These are phyloP conservation scores for Trididemnum clinides DNA, from an alignment of 23 tunicate species.

Conservation along the genomic window DNA sequence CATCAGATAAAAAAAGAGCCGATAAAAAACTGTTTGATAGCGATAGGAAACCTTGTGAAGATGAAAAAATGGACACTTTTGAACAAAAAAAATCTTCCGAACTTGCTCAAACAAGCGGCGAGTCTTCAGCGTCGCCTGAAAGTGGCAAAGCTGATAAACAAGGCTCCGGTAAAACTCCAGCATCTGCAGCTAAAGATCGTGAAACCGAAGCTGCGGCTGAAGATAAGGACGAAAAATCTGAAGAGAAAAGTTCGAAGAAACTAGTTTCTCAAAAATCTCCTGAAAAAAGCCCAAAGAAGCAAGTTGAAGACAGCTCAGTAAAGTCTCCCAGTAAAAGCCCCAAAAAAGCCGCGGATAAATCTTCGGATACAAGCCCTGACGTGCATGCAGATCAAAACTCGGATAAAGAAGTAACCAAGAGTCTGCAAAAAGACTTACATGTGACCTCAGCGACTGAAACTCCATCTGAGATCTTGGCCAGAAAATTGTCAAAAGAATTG, in stretches of 20 bases:
- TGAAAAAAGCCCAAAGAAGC: neutral
- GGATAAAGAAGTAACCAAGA: neutral
- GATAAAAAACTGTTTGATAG: slow-evolving; percentile 31
- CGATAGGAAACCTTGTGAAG: too few species aligned
- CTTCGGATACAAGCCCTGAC: neutral
- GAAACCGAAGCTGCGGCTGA: neutral
- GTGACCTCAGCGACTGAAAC: neutral
- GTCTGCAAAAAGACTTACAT: neutral
- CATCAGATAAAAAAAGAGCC: slow-evolving; percentile 50
- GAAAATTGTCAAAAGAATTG: slow-evolving; percentile 35
- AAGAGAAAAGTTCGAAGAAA: neutral
- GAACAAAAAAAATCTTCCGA: too few species aligned
- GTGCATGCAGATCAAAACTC: too few species aligned
- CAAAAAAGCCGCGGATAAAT: slow-evolving; percentile 4
- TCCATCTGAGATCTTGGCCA: slow-evolving; percentile 65
- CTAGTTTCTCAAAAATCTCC: neutral
- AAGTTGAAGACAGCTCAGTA: neutral
- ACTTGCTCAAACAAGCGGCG: too few species aligned
- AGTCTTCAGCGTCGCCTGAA: too few species aligned
- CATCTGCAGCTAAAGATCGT: neutral
- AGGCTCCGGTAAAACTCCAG: too few species aligned
- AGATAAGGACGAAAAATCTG: neutral
- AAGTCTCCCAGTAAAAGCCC: neutral
- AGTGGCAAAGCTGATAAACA: too few species aligned
- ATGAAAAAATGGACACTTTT: too few species aligned